These are phyloP conservation scores for Anaspis maculata DNA, from an alignment of 2,888 invertebrate species.

Conservation along the genomic window DNA sequence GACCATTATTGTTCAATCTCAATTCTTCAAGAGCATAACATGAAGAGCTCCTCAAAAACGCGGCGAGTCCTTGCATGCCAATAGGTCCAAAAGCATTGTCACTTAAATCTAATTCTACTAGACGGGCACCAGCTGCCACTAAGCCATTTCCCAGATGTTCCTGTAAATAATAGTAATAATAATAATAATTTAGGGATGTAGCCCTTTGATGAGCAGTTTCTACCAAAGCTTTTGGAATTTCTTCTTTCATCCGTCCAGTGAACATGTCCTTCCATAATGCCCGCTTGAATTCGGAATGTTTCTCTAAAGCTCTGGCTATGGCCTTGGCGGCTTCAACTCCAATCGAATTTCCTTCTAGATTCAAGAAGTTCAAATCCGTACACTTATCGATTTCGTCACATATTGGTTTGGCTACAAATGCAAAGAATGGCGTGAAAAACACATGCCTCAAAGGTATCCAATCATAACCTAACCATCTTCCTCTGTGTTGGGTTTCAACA, in stretches of 20 bases:
- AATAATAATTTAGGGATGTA: neutral
- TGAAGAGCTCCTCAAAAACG: conserved; percentile 71
- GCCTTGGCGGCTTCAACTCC: conserved; percentile 83
- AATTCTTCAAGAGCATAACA: conserved; percentile 79
- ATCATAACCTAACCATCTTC: conserved; percentile 63
- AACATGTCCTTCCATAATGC: conserved; percentile 96
- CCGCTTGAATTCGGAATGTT: conserved; percentile 67
- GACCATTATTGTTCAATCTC: conserved; percentile 87
- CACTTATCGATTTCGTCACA: conserved; percentile 68
- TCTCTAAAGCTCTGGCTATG: conserved; percentile 71
- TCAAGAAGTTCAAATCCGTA: conserved; percentile 60
- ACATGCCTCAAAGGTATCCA: too few species aligned
- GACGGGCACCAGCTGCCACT: conserved; percentile 66
- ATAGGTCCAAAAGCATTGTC: conserved; percentile 97
- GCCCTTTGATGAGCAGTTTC: too few species aligned
- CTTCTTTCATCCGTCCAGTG: conserved; percentile 88
- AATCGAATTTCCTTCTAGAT: conserved; percentile 87
- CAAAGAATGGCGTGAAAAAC: neutral
- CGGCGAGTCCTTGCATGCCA: conserved; percentile 80
- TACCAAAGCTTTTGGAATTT: conserved; percentile 88
- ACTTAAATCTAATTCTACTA: conserved; percentile 84
- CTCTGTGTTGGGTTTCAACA: conserved; percentile 67
- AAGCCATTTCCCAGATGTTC: conserved; percentile 71
- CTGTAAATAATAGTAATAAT: conserved; percentile 33
- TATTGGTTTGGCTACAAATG: conserved; percentile 57